Evolutionary conservation across 2,888 invertebrate species (phyloP), one percentile per base, ranked within the genome.

Genomic region (Prosopocoilus inquinatus): DNA sequence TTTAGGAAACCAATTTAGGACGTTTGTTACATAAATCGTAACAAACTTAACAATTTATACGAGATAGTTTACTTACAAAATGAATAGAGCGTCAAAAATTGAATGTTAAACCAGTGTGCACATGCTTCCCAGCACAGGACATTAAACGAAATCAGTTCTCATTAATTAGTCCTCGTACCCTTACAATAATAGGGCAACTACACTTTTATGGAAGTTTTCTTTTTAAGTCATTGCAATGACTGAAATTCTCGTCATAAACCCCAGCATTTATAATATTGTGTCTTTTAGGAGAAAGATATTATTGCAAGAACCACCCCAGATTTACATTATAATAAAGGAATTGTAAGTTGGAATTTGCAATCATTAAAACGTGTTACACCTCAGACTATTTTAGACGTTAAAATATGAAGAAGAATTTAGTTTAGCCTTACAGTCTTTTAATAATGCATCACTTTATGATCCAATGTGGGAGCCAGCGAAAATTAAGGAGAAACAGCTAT

Each of bases 241-340:
- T 2, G 9, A 46, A 46, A 4, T 11, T 2, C 11, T 46, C 32
- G n/a, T 7, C 32, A 1, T n/a, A 13, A 46, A 38, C 13, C 12
- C 12, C 11, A 50, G 35, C n/a, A 32, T 55, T 32, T 51, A 32
- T 9, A 35, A 52, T 56, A 60, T 64, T 62, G 57, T 61, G 61
- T 59, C 56, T 72, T 74, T 20, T 70, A 87, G 86, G 87, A 87
- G 72, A 84, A 84, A 72, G 86, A 92, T 71, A 79, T 85, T 0
- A 79, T 87, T 2, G 87, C 90, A 0, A 84, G 80, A 69, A 86
- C 84, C 58, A 88, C 88, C 64, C 86, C 91, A 0, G 91, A 93
- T 77, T 80, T 94, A 44, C 89, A 90, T 77, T 92, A 88, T 71
- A 94, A 94, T 76, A 88, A 89, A 79, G 91, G 88, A 55, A 84